A percentile compares a stretch with the other conserved stretches of the same genome.
These are phyloP conservation scores for Chalcosyrphus nemorum DNA, from an alignment of 2,888 invertebrate genomes.

Conservation along the genomic window DNA sequence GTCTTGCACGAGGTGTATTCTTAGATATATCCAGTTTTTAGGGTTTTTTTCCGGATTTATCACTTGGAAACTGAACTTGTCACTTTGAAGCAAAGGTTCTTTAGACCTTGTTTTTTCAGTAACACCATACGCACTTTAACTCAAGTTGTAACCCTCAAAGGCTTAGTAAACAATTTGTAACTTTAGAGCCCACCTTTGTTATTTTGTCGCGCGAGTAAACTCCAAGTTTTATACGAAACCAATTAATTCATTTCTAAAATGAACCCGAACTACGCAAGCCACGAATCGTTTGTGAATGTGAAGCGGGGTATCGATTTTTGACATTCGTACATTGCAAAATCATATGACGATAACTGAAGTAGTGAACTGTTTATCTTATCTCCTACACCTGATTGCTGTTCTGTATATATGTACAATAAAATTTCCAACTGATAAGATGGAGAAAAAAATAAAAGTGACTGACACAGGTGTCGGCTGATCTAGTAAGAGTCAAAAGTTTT, in stretches of 20 bases:
- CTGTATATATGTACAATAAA: slow-evolving; percentile 2
- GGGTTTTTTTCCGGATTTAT: not conserved
- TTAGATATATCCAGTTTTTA: not conserved
- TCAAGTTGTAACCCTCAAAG: not conserved
- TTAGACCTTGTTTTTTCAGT: not conserved
- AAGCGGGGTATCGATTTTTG: slow-evolving; percentile 46
- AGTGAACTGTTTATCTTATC: slow-evolving; percentile 57
- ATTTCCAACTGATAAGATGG: slow-evolving; percentile 44
- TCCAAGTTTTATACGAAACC: slow-evolving; percentile 39
- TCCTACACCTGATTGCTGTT: slow-evolving; percentile 29
- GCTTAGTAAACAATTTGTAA: not conserved
- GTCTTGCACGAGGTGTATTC: no score
- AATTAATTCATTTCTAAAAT: slow-evolving; percentile 39
- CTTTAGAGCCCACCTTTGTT: no score
- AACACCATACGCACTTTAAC: not conserved
- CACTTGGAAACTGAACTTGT: not conserved
- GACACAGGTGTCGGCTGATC: slow-evolving; percentile 33
- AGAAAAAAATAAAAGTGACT: not conserved
- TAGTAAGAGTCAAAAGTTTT: slow-evolving; percentile 9
- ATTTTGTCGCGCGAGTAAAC: no score
- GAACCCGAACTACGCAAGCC: not conserved
- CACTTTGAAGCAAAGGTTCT: not conserved
- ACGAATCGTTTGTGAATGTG: not conserved
- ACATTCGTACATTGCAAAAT: slow-evolving; percentile 51
- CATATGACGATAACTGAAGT: slow-evolving; percentile 45